Conservation (phyloP, 2,888 invertebrate species). For the Drosophila helvetica region DNA sequence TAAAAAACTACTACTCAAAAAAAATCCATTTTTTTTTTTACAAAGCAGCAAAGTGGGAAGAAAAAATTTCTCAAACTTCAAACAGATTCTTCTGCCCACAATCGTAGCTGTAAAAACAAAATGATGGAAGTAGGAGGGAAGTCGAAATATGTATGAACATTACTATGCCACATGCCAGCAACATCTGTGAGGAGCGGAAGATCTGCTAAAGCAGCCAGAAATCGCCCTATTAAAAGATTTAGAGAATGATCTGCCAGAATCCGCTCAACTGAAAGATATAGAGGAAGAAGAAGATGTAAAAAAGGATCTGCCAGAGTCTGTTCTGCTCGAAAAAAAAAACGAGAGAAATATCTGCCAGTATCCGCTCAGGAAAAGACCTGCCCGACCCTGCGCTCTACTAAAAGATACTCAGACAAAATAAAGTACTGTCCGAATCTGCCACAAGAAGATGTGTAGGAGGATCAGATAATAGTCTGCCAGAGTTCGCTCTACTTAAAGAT, state of each 20-base stretch:
- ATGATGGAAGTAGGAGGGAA: slow-evolving; percentile 15
- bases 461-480: not conserved
- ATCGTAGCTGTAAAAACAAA: slow-evolving; percentile 1
- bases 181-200: slow-evolving; percentile 14
- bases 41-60: slow-evolving; percentile 24
- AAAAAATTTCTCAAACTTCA: slow-evolving; percentile 24
- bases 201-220: not conserved
- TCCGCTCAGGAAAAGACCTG: no score
- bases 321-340: no score
- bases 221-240: no score
- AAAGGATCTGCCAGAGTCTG: no score
- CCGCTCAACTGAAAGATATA: no score
- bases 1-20: slow-evolving; percentile 8
- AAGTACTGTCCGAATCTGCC: no score
- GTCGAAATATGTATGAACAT: slow-evolving; percentile 1
- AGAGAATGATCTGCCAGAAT: no score
- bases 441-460: not conserved
- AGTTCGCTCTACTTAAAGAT: no score
- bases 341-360: no score
- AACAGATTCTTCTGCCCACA: slow-evolving; percentile 36
- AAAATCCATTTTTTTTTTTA: slow-evolving; percentile 20
- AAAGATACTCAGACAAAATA: no score
- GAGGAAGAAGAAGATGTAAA: no score
- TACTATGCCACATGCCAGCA: slow-evolving; percentile 27
- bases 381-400: no score